These are phyloP conservation scores for Melangyna quadrimaculata DNA, from an alignment of 2,888 invertebrate species.

Conservation along the genomic window DNA sequence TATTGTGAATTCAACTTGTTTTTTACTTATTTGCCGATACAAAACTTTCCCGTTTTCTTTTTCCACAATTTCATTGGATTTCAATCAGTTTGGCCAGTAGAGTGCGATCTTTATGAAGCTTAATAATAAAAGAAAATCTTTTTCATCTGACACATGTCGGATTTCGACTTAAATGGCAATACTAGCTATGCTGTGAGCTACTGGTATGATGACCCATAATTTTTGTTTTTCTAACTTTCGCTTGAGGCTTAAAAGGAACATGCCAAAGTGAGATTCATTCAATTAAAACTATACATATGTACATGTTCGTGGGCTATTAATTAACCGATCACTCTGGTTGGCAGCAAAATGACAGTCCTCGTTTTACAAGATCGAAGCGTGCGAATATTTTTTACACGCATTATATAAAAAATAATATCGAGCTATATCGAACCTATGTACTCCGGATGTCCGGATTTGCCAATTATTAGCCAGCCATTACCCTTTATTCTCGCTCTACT, in stretches of 20 bases:
- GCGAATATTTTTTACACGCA: not conserved
- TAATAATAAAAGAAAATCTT: slow-evolving; percentile 32
- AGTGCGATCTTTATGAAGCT: slow-evolving; percentile 28
- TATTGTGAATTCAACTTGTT: slow-evolving; percentile 25
- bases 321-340: slow-evolving; percentile 18
- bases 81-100: slow-evolving; percentile 6
- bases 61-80: slow-evolving; percentile 1
- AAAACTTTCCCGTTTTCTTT: slow-evolving; percentile 58
- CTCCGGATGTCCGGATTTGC: too few species aligned
- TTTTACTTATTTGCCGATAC: not conserved
- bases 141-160: slow-evolving; percentile 36
- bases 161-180: slow-evolving; percentile 27
- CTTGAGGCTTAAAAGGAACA: slow-evolving; percentile 36
- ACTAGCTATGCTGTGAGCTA: slow-evolving; percentile 14
- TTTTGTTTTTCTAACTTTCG: slow-evolving; percentile 58
- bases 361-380: not conserved
- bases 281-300: slow-evolving; percentile 31
- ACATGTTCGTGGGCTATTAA: slow-evolving; percentile 12
- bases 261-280: slow-evolving; percentile 37
- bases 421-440: not conserved
- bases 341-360: slow-evolving; percentile 22
- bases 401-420: not conserved
- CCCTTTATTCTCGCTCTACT: too few species aligned
- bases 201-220: slow-evolving; percentile 59
- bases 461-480: too few species aligned